Evolutionary conservation across 1,140 invertebrate species (phyloP).

Genomic region (Magallana ariakensis): DNA sequence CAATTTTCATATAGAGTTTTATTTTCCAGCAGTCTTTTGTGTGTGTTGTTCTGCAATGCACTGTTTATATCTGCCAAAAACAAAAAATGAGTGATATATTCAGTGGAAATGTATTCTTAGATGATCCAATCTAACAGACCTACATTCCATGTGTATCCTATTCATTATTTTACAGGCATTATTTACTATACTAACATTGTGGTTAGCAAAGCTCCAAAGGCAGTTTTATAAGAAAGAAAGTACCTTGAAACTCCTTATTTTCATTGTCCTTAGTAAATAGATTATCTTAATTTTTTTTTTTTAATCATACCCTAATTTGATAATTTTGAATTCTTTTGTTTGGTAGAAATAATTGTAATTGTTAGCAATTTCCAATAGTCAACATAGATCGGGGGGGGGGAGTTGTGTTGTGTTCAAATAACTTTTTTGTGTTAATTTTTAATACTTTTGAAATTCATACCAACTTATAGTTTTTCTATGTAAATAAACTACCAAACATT

Average conservation of each 20-base stretch:
- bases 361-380: neutral
- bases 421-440: neutral
- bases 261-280: no score
- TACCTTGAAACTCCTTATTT: no score
- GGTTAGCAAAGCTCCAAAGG: neutral
- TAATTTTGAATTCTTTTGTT: no score
- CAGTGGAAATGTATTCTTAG: neutral
- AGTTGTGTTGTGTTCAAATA: neutral
- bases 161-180: neutral
- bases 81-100: neutral
- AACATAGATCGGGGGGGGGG: neutral
- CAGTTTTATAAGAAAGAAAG: neutral
- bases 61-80: constrained; percentile 4
- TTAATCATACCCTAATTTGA: no score
- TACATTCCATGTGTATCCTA: neutral
- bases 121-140: neutral
- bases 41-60: constrained; percentile 37
- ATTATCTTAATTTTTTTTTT: no score
- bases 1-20: neutral
- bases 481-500: neutral
- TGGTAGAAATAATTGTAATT: no score
- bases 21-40: neutral
- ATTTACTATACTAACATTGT: neutral
- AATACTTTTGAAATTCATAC: neutral
- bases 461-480: no score